Evolutionary conservation across 64 coral and sea anemone genomes (phyloP).

Genomic region (Pocillopora verrucosa): DNA sequence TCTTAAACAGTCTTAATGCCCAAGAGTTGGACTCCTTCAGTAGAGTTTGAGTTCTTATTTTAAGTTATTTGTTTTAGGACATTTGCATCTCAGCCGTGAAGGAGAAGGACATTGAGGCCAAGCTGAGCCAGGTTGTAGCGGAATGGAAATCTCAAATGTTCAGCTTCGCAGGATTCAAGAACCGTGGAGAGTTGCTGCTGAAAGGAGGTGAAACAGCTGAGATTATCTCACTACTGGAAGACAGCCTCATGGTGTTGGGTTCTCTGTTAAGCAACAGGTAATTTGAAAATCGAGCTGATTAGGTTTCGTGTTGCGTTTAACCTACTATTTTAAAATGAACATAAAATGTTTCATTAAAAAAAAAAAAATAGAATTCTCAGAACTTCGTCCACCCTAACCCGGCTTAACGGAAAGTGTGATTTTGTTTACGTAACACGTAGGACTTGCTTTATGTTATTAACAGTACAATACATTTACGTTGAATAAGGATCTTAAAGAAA

Average conservation of each 20-base stretch:
- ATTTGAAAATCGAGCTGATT: neutral
- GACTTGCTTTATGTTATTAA: too few species aligned
- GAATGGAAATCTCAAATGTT: conserved; percentile 90
- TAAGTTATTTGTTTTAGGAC: conserved; percentile 34
- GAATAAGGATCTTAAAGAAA: too few species aligned
- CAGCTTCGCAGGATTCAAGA: conserved; percentile 75
- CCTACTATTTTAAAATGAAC: too few species aligned
- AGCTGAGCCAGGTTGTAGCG: conserved; percentile 81
- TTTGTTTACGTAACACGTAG: too few species aligned
- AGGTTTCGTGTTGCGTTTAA: neutral
- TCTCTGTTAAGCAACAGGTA: conserved; percentile 91
- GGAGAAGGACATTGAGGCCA: conserved; percentile 94
- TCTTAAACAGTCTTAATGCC: neutral
- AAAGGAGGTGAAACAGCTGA: conserved; percentile 87
- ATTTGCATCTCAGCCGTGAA: conserved; percentile 95
- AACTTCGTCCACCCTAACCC: too few species aligned
- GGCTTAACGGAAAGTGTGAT: too few species aligned
- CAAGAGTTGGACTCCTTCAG: neutral
- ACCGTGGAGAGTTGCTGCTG: conserved; percentile 81
- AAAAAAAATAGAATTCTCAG: too few species aligned
- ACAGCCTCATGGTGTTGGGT: conserved; percentile 87
- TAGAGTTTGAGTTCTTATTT: neutral
- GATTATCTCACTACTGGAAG: conserved; percentile 86
- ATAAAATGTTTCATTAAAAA: too few species aligned
- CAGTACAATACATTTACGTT: too few species aligned